These are phyloP conservation scores for Agonum fuliginosum DNA, from an alignment of 2,888 invertebrate species.

Conservation along the genomic window DNA sequence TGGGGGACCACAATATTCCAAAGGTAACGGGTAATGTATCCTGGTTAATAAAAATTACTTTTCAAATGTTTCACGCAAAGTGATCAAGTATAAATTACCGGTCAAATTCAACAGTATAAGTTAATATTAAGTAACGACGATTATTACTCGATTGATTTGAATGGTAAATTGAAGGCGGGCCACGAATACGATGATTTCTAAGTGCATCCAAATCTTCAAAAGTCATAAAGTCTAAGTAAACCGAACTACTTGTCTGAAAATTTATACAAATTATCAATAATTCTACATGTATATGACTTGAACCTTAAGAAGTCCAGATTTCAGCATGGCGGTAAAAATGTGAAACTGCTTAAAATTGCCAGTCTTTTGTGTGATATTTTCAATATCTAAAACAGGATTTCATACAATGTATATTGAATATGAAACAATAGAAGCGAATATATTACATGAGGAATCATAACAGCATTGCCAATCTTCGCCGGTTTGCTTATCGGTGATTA, in stretches of 20 bases:
- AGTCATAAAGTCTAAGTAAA: constrained; percentile 74
- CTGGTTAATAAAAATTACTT: constrained; percentile 66
- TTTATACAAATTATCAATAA: constrained; percentile 37
- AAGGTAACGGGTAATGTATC: constrained; percentile 75
- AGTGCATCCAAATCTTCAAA: constrained; percentile 74
- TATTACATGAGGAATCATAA: constrained; percentile 73
- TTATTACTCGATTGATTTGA: constrained; percentile 68
- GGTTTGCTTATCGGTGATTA: constrained; percentile 74
- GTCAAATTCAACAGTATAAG: constrained; percentile 76
- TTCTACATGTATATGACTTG: too few species aligned
- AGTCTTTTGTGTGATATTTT: constrained; percentile 75
- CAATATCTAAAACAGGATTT: constrained; percentile 71
- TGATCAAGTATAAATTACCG: constrained; percentile 70
- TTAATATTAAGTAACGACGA: constrained; percentile 74
- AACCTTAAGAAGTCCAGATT: constrained; percentile 75
- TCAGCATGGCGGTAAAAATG: constrained; percentile 75
- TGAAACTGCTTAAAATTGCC: constrained; percentile 76
- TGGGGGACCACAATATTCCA: constrained; percentile 75
- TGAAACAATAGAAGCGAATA: constrained; percentile 61
- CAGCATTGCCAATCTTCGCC: constrained; percentile 76
- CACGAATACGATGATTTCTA: constrained; percentile 69
- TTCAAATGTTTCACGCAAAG: too few species aligned
- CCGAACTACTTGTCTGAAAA: constrained; percentile 74
- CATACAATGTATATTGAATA: constrained; percentile 42
- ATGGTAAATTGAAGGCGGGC: constrained; percentile 64